Evolutionary conservation across 2,113 vertebrate genomes (phyloP), one percentile per base, ranked within the genome.

Genomic region (Pimephales promelas): DNA sequence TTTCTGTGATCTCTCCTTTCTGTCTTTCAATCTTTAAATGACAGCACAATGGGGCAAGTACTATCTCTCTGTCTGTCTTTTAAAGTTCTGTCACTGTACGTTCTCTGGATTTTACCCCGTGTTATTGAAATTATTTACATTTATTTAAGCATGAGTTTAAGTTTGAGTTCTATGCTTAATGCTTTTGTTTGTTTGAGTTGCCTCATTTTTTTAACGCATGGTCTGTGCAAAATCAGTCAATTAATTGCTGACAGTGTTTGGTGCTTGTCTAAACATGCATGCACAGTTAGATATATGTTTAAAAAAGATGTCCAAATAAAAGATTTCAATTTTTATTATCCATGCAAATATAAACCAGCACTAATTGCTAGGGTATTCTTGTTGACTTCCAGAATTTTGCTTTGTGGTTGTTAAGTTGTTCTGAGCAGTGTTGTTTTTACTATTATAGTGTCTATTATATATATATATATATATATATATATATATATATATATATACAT

Each of bases 31-130:
- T 83, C 86, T 62, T 18, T 78, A 34, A 40, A 26, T 94, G 90
- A 34, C 85, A 97, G 87, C 89, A 92, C 94, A 94, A 93, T 94
- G 95, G 95, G 97, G 97, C 95, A 97, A 98, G 96, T 98, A 97
- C 92, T 94, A 92, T 88, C 85, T 94, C 52, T 76, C 86, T 94
- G 57, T 88, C 86, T 94, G 57, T 54, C 86, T 79, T 92, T 95
- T 92, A 92, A 83, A 94, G 20, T 88, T 88, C 87, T 94, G 92
- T 92, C 86, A 91, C 74, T 81, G 26, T 72, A 20, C 62, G 34
- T 61, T 61, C 3, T 61, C n/a, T 0, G 20, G 20, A 16, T 59
- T 16, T 40, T 26, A 78, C 54, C 14, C 7, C 9, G 5, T 22
- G 47, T 57, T 26, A 24, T n/a, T 24, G 2, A 36, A 11, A 57